Base-by-base conservation (phyloP, 2,888 invertebrate genomes). In the Scaptomyza parva region DNA sequence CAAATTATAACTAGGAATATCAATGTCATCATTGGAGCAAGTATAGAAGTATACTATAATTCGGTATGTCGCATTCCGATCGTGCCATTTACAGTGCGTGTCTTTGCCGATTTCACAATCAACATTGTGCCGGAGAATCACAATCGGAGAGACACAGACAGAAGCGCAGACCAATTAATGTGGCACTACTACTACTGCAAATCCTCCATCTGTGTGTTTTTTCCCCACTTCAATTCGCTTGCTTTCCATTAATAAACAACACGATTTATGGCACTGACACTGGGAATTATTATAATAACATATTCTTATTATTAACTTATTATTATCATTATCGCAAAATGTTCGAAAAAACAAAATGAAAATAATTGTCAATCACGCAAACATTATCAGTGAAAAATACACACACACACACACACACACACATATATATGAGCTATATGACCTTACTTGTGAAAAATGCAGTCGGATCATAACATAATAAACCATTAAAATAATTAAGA, bases 401-500 rank as follows among this genome's bases (percentile, higher is more conserved):
- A 26, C 12, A 12, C 28, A 45, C 9, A 28, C 37, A 48, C n/a
- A n/a, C n/a, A 26, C 39, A 26, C 12, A 12, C 28, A 45, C 9
- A 28, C 37, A 48, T 33, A 52, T 17, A 33, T 33, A 30, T 33
- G 12, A 26, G 14, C n/a, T 7, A n/a, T 22, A 53, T 43, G 48
- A 48, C 41, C 4, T 37, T n/a, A n/a, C n/a, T n/a, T n/a, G n/a
- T 18, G 3, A 22, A 48, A 26, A 52, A 28, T 60, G 71, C 52
- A 61, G 37, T 59, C 26, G 64, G 68, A 78, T 85, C 85, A 85
- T 74, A 85, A 85, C 85, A 85, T 74, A 85, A 85, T 85, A 82
- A 82, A 69, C 70, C 85, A 85, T 82, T 85, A 82, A 82, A 70
- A 77, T 79, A 75, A 83, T 85, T 85, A 86, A 75, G 82, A 85